These are phyloP conservation scores for Molossus alvarezi DNA, from an alignment of 2,797 vertebrate genomes.

Conservation along the genomic window DNA sequence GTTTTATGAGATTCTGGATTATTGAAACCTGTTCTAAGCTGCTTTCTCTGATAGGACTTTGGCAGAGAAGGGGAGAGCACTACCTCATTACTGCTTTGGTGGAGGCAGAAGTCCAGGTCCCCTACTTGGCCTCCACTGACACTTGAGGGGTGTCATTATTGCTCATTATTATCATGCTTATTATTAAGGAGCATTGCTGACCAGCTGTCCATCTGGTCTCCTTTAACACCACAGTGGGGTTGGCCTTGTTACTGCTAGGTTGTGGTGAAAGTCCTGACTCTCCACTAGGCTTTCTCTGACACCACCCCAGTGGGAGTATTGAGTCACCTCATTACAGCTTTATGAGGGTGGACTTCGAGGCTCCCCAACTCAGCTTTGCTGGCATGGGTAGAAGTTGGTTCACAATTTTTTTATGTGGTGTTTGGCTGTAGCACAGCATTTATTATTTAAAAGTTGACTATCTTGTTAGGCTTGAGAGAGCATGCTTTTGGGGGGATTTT, in stretches of 20 bases:
- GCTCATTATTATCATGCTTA: neutral
- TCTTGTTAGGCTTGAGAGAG: neutral
- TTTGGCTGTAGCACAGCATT: conserved; percentile 29
- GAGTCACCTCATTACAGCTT: neutral
- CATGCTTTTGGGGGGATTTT: neutral
- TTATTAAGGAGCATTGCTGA: neutral
- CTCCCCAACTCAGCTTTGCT: neutral
- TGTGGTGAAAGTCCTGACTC: neutral
- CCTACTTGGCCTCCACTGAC: neutral
- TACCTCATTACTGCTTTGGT: neutral
- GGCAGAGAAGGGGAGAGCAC: neutral
- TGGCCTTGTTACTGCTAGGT: neutral
- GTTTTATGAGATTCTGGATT: neutral
- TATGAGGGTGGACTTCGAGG: neutral
- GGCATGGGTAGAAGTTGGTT: neutral
- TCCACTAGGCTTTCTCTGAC: neutral
- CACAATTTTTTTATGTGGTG: neutral
- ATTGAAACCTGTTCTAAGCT: neutral
- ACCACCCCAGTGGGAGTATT: neutral
- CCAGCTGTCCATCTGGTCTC: neutral
- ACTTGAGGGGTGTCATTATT: neutral
- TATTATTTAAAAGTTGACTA: conserved; percentile 34
- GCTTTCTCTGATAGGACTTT: neutral
- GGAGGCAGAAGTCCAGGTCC: neutral
- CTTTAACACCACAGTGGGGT: neutral